phyloP scores from a whole-genome alignment of 2,888 invertebrate genomes.

The Cheilosia vulpina region DNA sequence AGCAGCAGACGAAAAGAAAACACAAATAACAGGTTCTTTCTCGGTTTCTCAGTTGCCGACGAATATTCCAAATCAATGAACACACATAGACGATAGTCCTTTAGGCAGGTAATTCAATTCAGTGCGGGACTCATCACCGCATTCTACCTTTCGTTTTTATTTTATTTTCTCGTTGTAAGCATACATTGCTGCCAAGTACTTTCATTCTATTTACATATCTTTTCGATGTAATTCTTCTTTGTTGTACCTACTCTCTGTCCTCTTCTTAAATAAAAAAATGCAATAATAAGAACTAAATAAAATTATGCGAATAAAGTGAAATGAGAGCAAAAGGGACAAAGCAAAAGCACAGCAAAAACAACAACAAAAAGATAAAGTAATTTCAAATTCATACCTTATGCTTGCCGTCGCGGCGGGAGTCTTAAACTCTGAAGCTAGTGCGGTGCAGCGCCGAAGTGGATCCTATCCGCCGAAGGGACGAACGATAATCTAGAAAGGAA shows the following conservation, averaged over 20 bases:
- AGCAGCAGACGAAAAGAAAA: conserved; percentile 14
- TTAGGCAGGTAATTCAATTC: conserved; percentile 72
- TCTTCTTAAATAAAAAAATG: conserved; percentile 6
- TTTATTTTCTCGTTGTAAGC: neutral
- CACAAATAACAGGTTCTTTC: conserved; percentile 28
- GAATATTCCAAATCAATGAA: conserved; percentile 67
- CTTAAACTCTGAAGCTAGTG: conserved; percentile 51
- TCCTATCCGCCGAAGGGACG: conserved; percentile 19
- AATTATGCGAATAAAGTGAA: conserved; percentile 60
- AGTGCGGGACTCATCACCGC: conserved; percentile 49
- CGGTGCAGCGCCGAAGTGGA: conserved; percentile 12
- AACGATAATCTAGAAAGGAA: conserved; percentile 56
- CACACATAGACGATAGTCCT: conserved; percentile 31
- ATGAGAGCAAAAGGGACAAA: neutral
- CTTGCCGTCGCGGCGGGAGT: conserved; percentile 45
- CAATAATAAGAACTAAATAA: conserved; percentile 70
- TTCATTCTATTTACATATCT: conserved; percentile 51
- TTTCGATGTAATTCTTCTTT: conserved; percentile 23
- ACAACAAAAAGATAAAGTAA: conserved; percentile 22
- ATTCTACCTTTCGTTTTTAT: neutral
- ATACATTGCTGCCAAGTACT: conserved; percentile 36
- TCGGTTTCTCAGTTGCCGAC: neutral
- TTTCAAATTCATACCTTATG: conserved; percentile 72
- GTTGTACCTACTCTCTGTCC: too few species aligned
- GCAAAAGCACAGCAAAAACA: neutral